These are phyloP conservation scores for Drosophila sulfurigaster DNA, from an alignment of 1,140 invertebrate species.

Conservation along the genomic window DNA sequence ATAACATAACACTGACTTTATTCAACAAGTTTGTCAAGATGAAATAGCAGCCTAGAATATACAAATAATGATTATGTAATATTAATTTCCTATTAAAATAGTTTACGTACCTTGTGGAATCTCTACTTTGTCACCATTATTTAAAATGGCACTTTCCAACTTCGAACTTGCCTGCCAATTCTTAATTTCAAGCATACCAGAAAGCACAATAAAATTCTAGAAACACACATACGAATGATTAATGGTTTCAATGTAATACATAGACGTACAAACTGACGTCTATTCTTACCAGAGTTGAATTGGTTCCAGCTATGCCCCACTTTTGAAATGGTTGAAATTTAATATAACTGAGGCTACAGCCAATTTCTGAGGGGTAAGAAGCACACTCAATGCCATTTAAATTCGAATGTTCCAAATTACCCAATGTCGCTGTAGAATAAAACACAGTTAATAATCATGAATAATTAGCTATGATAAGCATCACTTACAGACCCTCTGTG, in stretches of 20 bases:
- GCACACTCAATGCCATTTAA: conserved; percentile 19
- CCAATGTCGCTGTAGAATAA: conserved; percentile 35
- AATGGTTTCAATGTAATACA: not conserved
- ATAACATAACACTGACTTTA: conserved; percentile 44
- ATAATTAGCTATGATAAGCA: not conserved
- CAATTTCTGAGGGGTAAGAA: not conserved
- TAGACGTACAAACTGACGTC: not conserved
- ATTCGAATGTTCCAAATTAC: conserved; percentile 45
- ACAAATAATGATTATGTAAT: not conserved
- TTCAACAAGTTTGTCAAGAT: conserved; percentile 53
- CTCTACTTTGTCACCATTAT: conserved; percentile 64
- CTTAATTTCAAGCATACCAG: conserved; percentile 52
- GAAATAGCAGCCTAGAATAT: conserved; percentile 46
- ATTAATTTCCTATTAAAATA: too few species aligned
- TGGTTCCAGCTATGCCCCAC: conserved; percentile 42
- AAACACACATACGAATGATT: not conserved
- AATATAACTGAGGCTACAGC: conserved; percentile 7
- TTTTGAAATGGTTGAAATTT: conserved; percentile 29
- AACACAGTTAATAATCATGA: too few species aligned
- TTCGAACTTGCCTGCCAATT: not conserved
- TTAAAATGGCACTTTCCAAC: conserved; percentile 15
- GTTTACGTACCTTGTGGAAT: conserved; percentile 53
- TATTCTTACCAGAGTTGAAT: conserved; percentile 44
- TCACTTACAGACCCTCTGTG: conserved; percentile 14
- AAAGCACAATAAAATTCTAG: conserved; percentile 58